Base-by-base conservation (phyloP, 2,797 vertebrate genomes). In the Micropoecilia bifurca region DNA sequence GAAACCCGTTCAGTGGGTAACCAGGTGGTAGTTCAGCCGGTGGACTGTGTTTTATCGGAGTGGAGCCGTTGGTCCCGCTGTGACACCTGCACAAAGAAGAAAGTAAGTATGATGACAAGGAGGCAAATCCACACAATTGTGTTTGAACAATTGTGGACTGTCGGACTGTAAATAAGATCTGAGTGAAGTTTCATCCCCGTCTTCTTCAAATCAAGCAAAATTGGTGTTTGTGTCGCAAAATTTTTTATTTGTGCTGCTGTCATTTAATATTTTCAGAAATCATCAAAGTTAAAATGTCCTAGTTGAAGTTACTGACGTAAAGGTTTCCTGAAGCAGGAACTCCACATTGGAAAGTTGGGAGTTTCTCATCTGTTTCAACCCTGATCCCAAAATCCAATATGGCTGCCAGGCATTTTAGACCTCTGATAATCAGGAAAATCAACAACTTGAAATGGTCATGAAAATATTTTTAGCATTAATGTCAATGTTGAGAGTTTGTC, bases 31-130 rank as follows among this genome's bases (percentile, higher is more conserved):
- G 85, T 86, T 71, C 88, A 92, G 1, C 96, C 97, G 0, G 88
- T 96, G 6, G 96, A 98, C 88, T 99, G 98, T 39, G 4, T 25
- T 4, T 83, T 97, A 66, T 97, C 97, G 1, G 81, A 93, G 63
- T 99, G 98, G 98, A 96, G 96, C 8, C n/a, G 94, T 0, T 99
- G 98, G 98, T 97, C 96, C 18, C 82, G 79, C 0, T 99, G 98
- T 71, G 97, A 99, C 80, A 89, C 95, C 76, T 99, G 98, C 85
- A 96, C 97, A 87, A 97, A 96, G 77, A 98, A 97, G 89, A 96
- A 95, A 91, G 98, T 99, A 71, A 86, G 90, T 76, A 28, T 59
- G 45, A 85, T 22, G 12, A 66, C 2, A 12, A 33, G 5, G 9
- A 10, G 41, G 73, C 33, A 53, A 72, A 41, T 2, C 2, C 36